These are phyloP conservation scores for Drepana falcataria DNA, from an alignment of 2,888 invertebrate species.

Conservation along the genomic window DNA sequence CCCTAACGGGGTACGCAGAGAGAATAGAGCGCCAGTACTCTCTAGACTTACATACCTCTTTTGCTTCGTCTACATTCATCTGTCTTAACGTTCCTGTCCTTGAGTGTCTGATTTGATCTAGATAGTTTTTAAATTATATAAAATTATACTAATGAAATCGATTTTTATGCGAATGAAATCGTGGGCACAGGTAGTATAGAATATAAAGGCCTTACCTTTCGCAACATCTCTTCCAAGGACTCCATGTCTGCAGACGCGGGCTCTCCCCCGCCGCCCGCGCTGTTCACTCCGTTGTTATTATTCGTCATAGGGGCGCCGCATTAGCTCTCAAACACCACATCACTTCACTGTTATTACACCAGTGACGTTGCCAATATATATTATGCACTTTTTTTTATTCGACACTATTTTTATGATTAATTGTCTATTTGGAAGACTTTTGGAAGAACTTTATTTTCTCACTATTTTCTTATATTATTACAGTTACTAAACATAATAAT, in stretches of 20 bases:
- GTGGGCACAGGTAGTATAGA: neutral
- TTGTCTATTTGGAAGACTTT: constrained; percentile 5
- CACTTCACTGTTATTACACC: constrained; percentile 9
- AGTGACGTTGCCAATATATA: constrained; percentile 8
- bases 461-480: no score
- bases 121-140: no score
- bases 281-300: constrained; percentile 80
- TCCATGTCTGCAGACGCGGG: constrained; percentile 84
- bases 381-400: constrained; percentile 8
- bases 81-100: no score
- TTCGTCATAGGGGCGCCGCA: constrained; percentile 78
- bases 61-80: no score
- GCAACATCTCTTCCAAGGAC: constrained; percentile 87
- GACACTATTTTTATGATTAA: constrained; percentile 2
- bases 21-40: no score
- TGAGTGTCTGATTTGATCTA: no score
- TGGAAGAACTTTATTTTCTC: neutral
- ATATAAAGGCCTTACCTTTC: constrained; percentile 79
- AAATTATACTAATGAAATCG: no score
- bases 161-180: no score
- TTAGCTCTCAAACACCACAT: constrained; percentile 33
- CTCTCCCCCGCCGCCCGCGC: constrained; percentile 78
- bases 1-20: no score
- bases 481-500: no score
- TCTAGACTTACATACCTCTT: no score